Evolutionary conservation across 2,888 invertebrate species (phyloP), one percentile per base, ranked within the genome.

Genomic region (Lordiphosa fenestrarum): DNA sequence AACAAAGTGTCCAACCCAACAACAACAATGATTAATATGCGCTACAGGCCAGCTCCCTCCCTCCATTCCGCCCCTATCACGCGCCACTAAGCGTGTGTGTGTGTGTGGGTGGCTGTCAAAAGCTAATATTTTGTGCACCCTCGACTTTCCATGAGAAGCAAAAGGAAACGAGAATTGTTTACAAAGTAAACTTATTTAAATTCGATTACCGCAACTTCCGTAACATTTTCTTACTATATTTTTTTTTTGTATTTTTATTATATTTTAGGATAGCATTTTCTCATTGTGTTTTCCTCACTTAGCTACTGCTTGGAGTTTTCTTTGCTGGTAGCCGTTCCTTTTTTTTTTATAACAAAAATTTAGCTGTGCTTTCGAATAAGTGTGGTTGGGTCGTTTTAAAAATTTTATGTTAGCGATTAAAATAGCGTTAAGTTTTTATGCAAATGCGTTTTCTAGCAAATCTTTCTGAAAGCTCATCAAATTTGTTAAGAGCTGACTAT

Each of bases 181-280:
- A 68, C 73, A 73, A 73, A 78, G 84, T 70, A 78, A 81, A 84
- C 82, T 76, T 84, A 82, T 82, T 78, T 74, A 82, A 82, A 82
- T 78, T 82, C 81, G 81, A 84, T 82, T 82, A 81, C 82, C 73
- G 76, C 66, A 73, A 74, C 82, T 76, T 82, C 76, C 61, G 59
- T 50, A 48, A 59, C 49, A 61, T 50, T 67, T 66, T 66, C 50
- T 40, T 54, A 36, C 47, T 50, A 51, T 15, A 15, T 42, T 33
- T 50, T 56, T 50, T 56, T 42, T 33, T 25, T 23, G 6, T 23
- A 6, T 62, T 46, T 46, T 63, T 55, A 49, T 61, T 46, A 48
- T 63, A 47, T 50, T 63, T 63, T 51, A 63, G 30, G 7, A 10
- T 10, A 4, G 10, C 9, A 30, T 42, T 56, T 63, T 62, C 46